These are phyloP conservation scores for Pteropus rufus DNA, from an alignment of 2,797 vertebrate genomes.

Conservation along the genomic window DNA sequence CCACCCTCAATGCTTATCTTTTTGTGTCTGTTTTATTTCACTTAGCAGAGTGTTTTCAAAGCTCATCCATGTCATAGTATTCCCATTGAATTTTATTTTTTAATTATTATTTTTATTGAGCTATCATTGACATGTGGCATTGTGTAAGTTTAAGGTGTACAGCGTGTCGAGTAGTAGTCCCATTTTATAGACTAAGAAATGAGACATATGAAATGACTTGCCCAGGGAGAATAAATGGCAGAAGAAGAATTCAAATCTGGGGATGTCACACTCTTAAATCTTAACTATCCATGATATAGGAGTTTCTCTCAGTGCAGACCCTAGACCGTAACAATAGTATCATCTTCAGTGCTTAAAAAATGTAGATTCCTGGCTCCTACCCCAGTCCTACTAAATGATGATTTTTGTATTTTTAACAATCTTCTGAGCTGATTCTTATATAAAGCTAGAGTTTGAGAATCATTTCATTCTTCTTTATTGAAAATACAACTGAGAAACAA, in stretches of 20 bases:
- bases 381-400: not conserved
- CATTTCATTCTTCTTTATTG: not conserved
- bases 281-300: no score
- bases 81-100: not conserved
- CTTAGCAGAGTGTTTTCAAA: not conserved
- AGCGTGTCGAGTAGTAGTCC: not conserved
- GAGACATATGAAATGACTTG: not conserved
- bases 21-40: not conserved
- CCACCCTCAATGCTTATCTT: not conserved
- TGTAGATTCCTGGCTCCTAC: not conserved
- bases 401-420: not conserved
- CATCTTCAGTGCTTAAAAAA: not conserved
- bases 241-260: not conserved
- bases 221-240: not conserved
- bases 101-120: not conserved
- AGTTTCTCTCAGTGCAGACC: not conserved
- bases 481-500: not conserved
- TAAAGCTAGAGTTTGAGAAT: slow-evolving; percentile 15
- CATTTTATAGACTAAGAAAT: not conserved
- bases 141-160: not conserved
- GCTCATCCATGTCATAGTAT: not conserved
- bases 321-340: not conserved
- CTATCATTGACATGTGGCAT: not conserved
- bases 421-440: not conserved
- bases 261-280: not conserved